A percentile compares a stretch with the other conserved stretches of the same genome.
phyloP scores from a whole-genome alignment of 1,140 invertebrate species.

The Mercenaria mercenaria region DNA sequence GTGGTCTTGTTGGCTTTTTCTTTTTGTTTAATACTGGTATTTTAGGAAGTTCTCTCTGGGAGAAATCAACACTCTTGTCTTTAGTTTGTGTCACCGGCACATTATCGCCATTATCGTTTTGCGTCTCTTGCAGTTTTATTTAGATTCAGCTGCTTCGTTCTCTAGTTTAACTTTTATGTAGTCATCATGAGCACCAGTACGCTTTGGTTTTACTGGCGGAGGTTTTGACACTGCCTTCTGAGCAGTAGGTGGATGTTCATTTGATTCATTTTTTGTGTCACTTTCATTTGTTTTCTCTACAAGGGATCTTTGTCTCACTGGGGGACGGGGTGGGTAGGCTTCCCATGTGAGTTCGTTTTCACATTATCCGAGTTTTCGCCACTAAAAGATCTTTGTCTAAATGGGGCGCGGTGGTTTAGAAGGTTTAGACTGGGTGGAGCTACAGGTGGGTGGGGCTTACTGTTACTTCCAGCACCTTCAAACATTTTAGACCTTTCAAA shows the following conservation, averaged over 20 bases:
- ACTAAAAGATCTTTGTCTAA: constrained; percentile 63
- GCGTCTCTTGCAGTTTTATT: constrained; percentile 56
- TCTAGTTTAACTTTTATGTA: constrained; percentile 66
- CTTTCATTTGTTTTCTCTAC: constrained; percentile 31
- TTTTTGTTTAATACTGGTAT: constrained; percentile 33
- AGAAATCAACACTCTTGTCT: background rate
- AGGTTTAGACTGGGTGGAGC: no score
- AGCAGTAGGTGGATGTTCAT: background rate
- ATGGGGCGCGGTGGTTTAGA: no score
- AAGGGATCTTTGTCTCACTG: constrained; percentile 30
- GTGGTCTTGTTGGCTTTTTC: constrained; percentile 67
- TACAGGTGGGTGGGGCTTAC: constrained; percentile 1
- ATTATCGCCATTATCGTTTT: constrained; percentile 12
- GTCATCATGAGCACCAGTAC: constrained; percentile 75
- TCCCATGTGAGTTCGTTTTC: constrained; percentile 38
- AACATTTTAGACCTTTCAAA: constrained; percentile 72
- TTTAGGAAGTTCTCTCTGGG: constrained; percentile 31
- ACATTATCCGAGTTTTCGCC: background rate
- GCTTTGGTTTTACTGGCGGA: constrained; percentile 71
- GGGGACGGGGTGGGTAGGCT: background rate
- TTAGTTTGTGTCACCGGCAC: constrained; percentile 7
- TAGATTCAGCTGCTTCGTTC: constrained; percentile 2
- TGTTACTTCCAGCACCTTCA: constrained; percentile 44
- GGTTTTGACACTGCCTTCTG: constrained; percentile 55
- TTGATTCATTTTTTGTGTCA: background rate